Evolutionary conservation across 30 jellyfish, hydroid and myxozoan species (phyloP), one percentile per base, ranked within the genome.

Genomic region (Pseudorhiza aurosa): DNA sequence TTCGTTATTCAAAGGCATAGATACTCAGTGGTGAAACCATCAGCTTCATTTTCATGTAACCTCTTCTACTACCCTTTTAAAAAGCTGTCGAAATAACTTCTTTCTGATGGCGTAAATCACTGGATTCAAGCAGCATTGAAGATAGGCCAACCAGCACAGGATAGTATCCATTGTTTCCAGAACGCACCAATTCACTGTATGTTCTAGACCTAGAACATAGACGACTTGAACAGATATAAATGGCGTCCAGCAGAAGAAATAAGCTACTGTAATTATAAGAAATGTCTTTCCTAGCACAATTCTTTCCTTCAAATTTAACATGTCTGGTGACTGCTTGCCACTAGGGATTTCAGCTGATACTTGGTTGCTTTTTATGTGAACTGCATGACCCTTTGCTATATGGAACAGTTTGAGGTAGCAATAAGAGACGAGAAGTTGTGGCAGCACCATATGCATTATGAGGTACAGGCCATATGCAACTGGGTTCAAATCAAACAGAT

Each of bases 181-280:
- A 14, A 49, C 11, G 70, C 89, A 77, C 58, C 68, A 57, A 44
- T 77, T 45, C 4, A 77, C 32, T 1, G 19, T 18, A 14, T 2
- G n/a, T 1, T 58, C 68, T 27, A 53, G 12, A 2, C 58, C 39
- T 4, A 77, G 58, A 4, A 58, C 67, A 27, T 56, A 77, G 6
- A 77, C 27, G 8, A 77, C 6, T 29, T 77, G 85, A 53, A 68
- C 75, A 10, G 67, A 35, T 62, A 82, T 31, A 82, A 82, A 82
- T 68, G 94, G 94, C 72, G 50, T 56, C 94, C 94, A 82, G 64
- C 94, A 65, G 33, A 67, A 8, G 44, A 67, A 82, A 55, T 58
- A 68, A 5, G 94, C 67, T 9, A 82, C 32, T 1, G 47, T 68
- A 37, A 82, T 43, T 12, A 82, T 33, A 56, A 82, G 69, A 8